Evolutionary conservation across 2,888 invertebrate genomes (phyloP).

Genomic region (Callyntrura guangdongensis): DNA sequence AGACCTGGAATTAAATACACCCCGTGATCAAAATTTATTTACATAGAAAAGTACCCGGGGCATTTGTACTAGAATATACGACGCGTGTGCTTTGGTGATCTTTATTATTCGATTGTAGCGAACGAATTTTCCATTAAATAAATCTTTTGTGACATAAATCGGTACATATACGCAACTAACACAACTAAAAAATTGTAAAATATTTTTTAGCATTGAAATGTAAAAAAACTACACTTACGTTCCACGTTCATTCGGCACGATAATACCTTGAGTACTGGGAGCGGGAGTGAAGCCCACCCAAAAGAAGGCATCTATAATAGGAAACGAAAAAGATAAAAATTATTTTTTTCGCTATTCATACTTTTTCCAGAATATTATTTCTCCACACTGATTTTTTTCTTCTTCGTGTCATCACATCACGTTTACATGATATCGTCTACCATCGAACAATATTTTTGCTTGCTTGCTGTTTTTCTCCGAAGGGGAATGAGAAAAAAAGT

Average conservation of each 20-base stretch:
- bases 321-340: conserved; percentile 67
- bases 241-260: conserved; percentile 94
- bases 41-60: too few relatives aligned
- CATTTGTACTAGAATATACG: too few relatives aligned
- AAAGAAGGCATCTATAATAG: conserved; percentile 93
- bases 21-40: too few relatives aligned
- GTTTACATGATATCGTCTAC: too few relatives aligned
- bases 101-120: too few relatives aligned
- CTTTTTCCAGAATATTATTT: conserved; percentile 28
- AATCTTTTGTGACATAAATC: too few relatives aligned
- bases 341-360: conserved; percentile 9
- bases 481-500: neutral
- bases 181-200: too few relatives aligned
- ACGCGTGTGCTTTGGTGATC: too few relatives aligned
- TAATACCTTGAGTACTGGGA: conserved; percentile 90
- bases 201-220: neutral
- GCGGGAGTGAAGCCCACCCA: conserved; percentile 92
- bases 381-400: conserved; percentile 19
- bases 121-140: too few relatives aligned
- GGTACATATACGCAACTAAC: too few relatives aligned
- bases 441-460: too few relatives aligned
- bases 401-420: neutral
- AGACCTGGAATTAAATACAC: too few relatives aligned
- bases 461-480: conserved; percentile 18
- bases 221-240: conserved; percentile 86